Percentiles rank a stretch among this genome's conserved stretches.
Evolutionary conservation across 2,113 vertebrate species (phyloP).

Genomic region (Calyptommatus sinebrachiatus): DNA sequence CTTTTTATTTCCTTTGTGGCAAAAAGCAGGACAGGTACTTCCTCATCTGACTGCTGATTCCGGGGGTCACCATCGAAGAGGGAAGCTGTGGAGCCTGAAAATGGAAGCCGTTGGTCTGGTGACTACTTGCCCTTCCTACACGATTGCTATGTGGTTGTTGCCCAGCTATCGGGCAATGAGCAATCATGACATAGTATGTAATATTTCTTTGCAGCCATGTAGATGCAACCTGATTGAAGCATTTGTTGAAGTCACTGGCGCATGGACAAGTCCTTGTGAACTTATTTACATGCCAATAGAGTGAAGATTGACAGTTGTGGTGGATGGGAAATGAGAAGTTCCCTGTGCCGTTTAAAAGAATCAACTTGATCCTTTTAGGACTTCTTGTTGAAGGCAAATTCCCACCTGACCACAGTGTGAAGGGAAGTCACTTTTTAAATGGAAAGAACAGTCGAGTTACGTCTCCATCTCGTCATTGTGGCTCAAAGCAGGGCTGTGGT

Average conservation of each 20-base stretch:
- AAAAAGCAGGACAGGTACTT: no score
- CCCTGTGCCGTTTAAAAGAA: neutral
- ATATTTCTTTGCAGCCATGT: no score
- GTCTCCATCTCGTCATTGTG: conserved; percentile 13
- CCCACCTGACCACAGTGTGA: neutral
- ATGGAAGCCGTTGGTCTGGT: no score
- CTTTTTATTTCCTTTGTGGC: no score
- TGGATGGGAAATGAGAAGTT: neutral
- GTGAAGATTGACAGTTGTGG: neutral
- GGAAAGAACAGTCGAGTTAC: conserved; percentile 13
- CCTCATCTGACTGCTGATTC: no score
- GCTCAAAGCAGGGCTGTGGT: conserved; percentile 10
- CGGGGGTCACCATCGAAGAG: no score
- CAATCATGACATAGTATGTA: no score
- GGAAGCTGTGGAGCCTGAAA: no score
- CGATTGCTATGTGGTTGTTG: no score
- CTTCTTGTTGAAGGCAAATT: neutral
- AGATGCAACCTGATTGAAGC: no score
- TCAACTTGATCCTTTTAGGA: neutral
- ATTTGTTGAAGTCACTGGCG: neutral
- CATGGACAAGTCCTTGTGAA: neutral
- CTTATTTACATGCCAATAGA: neutral
- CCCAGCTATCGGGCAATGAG: no score
- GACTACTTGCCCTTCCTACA: no score
- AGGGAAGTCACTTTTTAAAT: accelerated